Conservation (phyloP, 2,113 vertebrate genomes). For the Zeus faber region DNA sequence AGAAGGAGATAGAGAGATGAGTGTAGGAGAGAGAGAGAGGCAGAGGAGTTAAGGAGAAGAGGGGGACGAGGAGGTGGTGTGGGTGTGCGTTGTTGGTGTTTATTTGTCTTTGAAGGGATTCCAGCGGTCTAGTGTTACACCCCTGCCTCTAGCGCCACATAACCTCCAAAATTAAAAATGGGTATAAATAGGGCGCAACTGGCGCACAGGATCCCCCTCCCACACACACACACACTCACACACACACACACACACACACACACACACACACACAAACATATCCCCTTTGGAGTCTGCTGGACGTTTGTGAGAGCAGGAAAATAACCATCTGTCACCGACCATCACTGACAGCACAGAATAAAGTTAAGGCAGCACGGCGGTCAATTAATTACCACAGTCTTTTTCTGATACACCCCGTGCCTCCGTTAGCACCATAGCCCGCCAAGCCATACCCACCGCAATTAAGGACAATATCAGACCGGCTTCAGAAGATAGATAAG, state of each 20-base stretch:
- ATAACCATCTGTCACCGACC: not conserved
- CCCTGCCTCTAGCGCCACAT: not conserved
- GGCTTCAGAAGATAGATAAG: too few relatives aligned
- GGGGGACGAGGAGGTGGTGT: too few relatives aligned
- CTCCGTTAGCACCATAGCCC: too few relatives aligned
- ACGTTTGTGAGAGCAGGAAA: conserved; percentile 7
- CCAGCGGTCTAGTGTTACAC: conserved; percentile 18
- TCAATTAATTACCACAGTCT: not conserved
- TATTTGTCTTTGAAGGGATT: conserved; percentile 36
- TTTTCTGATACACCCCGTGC: too few relatives aligned
- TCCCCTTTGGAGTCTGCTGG: not conserved
- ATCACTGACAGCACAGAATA: not conserved
- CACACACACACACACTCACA: not conserved
- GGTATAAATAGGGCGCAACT: conserved; percentile 11
- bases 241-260: too few relatives aligned
- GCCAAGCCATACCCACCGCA: too few relatives aligned
- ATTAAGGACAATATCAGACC: too few relatives aligned
- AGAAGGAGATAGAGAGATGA: too few relatives aligned
- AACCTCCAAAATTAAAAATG: conserved; percentile 11
- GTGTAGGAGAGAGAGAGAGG: not conserved
- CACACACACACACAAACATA: conserved; percentile 1
- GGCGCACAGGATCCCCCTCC: not conserved
- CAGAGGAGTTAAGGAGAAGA: not conserved
- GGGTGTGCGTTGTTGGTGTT: conserved; percentile 15
- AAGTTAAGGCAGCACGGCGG: not conserved